phyloP scores from a whole-genome alignment of 2,113 vertebrate genomes.

The Potamarius usumacintae region DNA sequence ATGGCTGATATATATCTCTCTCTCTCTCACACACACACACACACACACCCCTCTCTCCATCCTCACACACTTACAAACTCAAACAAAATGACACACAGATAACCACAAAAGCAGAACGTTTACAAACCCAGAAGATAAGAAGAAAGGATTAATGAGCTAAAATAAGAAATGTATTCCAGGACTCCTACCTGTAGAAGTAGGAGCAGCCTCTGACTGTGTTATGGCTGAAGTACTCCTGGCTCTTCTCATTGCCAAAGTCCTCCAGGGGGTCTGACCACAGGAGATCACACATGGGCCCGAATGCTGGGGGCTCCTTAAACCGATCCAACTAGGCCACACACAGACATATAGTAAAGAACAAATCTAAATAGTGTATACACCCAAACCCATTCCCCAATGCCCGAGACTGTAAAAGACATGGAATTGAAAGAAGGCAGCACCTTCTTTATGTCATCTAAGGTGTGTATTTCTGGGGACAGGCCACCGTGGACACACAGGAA shows the following conservation, averaged over 20 bases:
- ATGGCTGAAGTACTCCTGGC: conserved; percentile 82
- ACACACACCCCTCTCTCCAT: not conserved
- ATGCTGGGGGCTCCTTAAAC: conserved; percentile 81
- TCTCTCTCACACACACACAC: conserved; percentile 10
- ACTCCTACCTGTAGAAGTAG: conserved; percentile 80
- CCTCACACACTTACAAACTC: not conserved
- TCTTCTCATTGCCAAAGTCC: conserved; percentile 82
- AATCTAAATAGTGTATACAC: not conserved
- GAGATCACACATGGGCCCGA: conserved; percentile 82
- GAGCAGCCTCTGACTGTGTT: conserved; percentile 82
- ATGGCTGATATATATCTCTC: not conserved
- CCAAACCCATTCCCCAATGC: too few relatives aligned
- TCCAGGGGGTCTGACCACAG: conserved; percentile 80
- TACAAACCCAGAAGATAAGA: not conserved
- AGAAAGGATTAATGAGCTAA: not conserved
- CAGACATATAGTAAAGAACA: conserved; percentile 28
- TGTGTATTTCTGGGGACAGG: conserved; percentile 82
- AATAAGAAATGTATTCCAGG: not conserved
- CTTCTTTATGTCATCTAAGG: conserved; percentile 82
- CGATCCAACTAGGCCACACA: conserved; percentile 72
- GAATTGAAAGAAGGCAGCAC: conserved; percentile 51
- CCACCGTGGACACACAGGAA: conserved; percentile 81
- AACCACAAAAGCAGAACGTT: not conserved
- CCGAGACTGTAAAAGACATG: not conserved
- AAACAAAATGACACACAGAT: not conserved